Evolutionary conservation across 2,888 invertebrate species (phyloP).

Genomic region (Spodoptera exigua): DNA sequence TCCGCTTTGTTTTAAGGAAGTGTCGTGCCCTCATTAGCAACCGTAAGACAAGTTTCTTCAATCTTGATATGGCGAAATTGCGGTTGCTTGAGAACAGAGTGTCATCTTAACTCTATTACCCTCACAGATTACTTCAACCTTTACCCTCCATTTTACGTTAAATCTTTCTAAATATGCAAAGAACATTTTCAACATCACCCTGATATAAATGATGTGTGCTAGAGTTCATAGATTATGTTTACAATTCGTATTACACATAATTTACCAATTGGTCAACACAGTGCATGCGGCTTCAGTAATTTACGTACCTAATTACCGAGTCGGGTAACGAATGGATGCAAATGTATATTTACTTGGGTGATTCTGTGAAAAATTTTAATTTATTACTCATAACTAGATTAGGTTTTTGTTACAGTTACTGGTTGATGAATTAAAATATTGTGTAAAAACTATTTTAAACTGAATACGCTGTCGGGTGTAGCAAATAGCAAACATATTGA

Average conservation of each 20-base stretch:
- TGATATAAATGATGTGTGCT: slow-evolving; percentile 32
- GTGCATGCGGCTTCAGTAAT: slow-evolving; percentile 44
- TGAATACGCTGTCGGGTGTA: not conserved
- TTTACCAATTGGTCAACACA: slow-evolving; percentile 35
- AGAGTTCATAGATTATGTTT: slow-evolving; percentile 47
- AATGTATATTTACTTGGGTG: slow-evolving; percentile 45
- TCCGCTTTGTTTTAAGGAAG: slow-evolving; percentile 52
- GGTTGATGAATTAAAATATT: no score
- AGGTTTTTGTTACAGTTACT: no score
- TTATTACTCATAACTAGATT: no score
- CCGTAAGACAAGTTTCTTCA: slow-evolving; percentile 49
- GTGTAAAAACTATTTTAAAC: no score
- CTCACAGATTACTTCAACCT: slow-evolving; percentile 18
- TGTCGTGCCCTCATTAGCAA: slow-evolving; percentile 49
- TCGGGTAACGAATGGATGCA: slow-evolving; percentile 41
- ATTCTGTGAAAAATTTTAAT: slow-evolving; percentile 10
- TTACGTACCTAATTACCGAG: slow-evolving; percentile 50
- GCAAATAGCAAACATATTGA: not conserved
- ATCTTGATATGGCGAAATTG: slow-evolving; percentile 49
- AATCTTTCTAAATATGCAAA: slow-evolving; percentile 10
- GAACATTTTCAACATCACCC: slow-evolving; percentile 21
- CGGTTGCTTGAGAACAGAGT: slow-evolving; percentile 28
- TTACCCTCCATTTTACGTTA: slow-evolving; percentile 6
- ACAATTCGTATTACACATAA: slow-evolving; percentile 44
- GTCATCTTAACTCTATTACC: slow-evolving; percentile 14